phyloP scores from a whole-genome alignment of 2,797 vertebrate species.

The Pseudochaenichthys georgianus region DNA sequence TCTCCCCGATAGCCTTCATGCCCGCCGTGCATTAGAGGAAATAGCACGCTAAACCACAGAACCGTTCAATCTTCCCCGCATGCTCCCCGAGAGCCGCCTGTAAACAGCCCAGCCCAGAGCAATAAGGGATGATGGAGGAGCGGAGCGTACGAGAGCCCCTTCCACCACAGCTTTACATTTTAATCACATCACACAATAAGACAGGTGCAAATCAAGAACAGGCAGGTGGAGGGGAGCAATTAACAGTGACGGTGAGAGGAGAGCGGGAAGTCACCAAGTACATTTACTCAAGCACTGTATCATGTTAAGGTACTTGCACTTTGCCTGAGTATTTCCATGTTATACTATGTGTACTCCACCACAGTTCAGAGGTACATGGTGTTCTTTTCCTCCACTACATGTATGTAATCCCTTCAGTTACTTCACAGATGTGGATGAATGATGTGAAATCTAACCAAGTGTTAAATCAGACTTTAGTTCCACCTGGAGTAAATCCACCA shows the following conservation, averaged over 20 bases:
- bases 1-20: slow-evolving; percentile 81
- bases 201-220: slow-evolving; percentile 69
- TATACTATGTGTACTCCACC: too few species aligned
- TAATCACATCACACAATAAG: slow-evolving; percentile 83
- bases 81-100: slow-evolving; percentile 67
- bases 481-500: too few species aligned
- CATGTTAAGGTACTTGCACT: too few species aligned
- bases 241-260: slow-evolving; percentile 58
- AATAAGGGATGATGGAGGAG: slow-evolving; percentile 81
- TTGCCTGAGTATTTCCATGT: too few species aligned
- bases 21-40: slow-evolving; percentile 78
- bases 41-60: slow-evolving; percentile 74
- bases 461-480: too few species aligned
- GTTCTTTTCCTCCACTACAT: too few species aligned
- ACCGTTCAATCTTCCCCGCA: slow-evolving; percentile 74
- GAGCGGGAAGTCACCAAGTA: too few species aligned
- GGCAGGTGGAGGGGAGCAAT: slow-evolving; percentile 70
- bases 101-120: slow-evolving; percentile 70
- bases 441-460: too few species aligned
- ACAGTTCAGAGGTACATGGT: too few species aligned
- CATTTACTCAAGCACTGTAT: too few species aligned
- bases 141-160: slow-evolving; percentile 42
- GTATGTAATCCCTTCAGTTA: too few species aligned
- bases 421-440: too few species aligned
- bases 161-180: slow-evolving; percentile 79